Percentiles rank a stretch among this genome's conserved stretches.
Conservation (phyloP, 2,797 vertebrate genomes). For the Liasis olivaceus region DNA sequence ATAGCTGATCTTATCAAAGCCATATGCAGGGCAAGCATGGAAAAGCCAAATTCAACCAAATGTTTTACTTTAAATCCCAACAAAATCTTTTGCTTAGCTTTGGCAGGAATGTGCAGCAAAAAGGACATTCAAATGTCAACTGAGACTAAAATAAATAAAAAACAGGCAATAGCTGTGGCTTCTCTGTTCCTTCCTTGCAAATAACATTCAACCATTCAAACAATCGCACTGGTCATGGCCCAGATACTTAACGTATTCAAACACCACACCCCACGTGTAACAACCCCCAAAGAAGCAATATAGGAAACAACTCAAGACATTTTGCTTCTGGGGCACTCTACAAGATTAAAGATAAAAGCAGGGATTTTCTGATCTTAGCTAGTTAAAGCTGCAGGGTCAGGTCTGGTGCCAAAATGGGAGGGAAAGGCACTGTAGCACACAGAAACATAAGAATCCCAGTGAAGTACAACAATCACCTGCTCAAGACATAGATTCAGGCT, state of each 20-base stretch:
- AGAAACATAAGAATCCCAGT: background rate
- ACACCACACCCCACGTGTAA: background rate
- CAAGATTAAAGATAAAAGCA: conserved; percentile 12
- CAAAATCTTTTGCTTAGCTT: background rate
- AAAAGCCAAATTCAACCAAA: background rate
- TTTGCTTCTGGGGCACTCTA: background rate
- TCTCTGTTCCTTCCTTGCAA: background rate
- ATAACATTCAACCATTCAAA: background rate
- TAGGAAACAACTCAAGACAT: background rate
- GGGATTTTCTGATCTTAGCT: conserved; percentile 16
- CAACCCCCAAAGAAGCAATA: background rate
- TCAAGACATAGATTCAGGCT: background rate
- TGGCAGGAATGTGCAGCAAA: background rate
- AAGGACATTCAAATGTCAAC: background rate
- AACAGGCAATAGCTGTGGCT: background rate
- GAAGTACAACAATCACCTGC: conserved; percentile 33
- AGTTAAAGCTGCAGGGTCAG: conserved; percentile 9
- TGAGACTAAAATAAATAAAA: background rate
- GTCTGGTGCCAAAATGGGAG: conserved; percentile 1
- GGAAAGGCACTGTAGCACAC: background rate
- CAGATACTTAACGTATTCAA: background rate
- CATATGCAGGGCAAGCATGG: background rate
- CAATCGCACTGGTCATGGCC: background rate
- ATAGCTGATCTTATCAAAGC: conserved; percentile 7
- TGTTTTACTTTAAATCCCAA: background rate